Percentiles rank a stretch among this genome's conserved stretches.
These are phyloP conservation scores for Rhingia rostrata DNA, from an alignment of 2,888 invertebrate genomes.

Conservation along the genomic window DNA sequence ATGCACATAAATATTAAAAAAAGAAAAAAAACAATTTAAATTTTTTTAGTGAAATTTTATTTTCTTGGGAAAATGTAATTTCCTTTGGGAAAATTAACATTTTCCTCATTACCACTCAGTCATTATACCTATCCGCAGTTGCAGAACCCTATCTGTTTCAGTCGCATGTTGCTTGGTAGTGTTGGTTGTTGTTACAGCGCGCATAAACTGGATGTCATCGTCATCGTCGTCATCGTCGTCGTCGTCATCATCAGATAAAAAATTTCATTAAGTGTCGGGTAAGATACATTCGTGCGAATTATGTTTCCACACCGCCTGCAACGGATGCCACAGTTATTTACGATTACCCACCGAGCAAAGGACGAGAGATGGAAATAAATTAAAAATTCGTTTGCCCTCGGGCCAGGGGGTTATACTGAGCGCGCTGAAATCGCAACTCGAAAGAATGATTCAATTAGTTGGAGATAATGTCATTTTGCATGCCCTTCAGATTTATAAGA, in stretches of 20 bases:
- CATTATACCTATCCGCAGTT: constrained; percentile 20
- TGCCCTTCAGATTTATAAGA: not conserved
- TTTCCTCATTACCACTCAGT: constrained; percentile 53
- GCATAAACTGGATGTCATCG: not conserved
- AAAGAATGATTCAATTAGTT: constrained; percentile 45
- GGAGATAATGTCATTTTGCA: constrained; percentile 26
- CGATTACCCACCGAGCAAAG: not conserved
- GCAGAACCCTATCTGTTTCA: constrained; percentile 9
- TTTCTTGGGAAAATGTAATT: constrained; percentile 49
- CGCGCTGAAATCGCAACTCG: constrained; percentile 8
- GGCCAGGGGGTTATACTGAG: not conserved
- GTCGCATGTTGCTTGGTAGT: not conserved
- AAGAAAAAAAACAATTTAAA: not conserved
- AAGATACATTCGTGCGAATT: constrained; percentile 20
- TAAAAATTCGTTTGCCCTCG: constrained; percentile 17
- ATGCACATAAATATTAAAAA: not conserved
- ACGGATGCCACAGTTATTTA: constrained; percentile 44
- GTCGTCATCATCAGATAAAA: constrained; percentile 36
- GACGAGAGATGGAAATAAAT: constrained; percentile 37
- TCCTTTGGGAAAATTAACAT: constrained; percentile 60
- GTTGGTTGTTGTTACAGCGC: not conserved
- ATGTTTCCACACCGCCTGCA: constrained; percentile 21
- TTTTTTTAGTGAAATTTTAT: not conserved
- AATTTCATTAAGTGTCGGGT: constrained; percentile 41
- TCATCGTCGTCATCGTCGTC: not conserved